Evolutionary conservation across 2,888 invertebrate genomes (phyloP).

Genomic region (Operophtera brumata): DNA sequence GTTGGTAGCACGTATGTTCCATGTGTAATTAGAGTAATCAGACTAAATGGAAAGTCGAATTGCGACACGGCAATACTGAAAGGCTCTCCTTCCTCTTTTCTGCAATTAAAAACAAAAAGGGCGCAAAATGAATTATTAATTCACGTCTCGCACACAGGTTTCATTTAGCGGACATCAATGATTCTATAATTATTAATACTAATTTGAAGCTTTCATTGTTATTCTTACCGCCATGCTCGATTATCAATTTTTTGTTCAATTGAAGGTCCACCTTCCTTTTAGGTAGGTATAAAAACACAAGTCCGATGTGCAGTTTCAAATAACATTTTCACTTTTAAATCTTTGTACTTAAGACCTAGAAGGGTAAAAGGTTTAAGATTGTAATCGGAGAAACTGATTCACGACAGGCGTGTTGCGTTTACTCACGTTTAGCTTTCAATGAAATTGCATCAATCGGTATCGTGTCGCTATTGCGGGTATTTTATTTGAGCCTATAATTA

Average conservation of each 20-base stretch:
- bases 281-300: constrained; percentile 48
- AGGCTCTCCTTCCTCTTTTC: constrained; percentile 20
- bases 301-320: constrained; percentile 34
- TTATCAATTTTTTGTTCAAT: constrained; percentile 65
- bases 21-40: constrained; percentile 21
- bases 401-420: constrained; percentile 61
- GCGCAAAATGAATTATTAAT: constrained; percentile 55
- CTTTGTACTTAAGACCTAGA: constrained; percentile 46
- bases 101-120: constrained; percentile 30
- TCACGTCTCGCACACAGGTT: constrained; percentile 59
- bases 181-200: constrained; percentile 73
- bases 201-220: constrained; percentile 75
- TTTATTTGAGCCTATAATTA: constrained; percentile 67
- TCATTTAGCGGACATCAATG: constrained; percentile 68
- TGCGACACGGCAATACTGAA: constrained; percentile 6
- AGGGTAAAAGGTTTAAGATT: constrained; percentile 37
- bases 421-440: constrained; percentile 77
- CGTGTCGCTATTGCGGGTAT: constrained; percentile 72
- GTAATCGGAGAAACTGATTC: constrained; percentile 53
- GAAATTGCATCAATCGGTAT: constrained; percentile 74
- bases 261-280: constrained; percentile 62
- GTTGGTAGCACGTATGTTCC: constrained; percentile 3
- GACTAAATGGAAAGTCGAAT: constrained; percentile 17
- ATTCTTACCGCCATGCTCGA: constrained; percentile 61
- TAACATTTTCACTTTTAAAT: constrained; percentile 47